These are phyloP conservation scores for Elaphurus davidianus DNA, from an alignment of 2,113 vertebrate species.

Conservation along the genomic window DNA sequence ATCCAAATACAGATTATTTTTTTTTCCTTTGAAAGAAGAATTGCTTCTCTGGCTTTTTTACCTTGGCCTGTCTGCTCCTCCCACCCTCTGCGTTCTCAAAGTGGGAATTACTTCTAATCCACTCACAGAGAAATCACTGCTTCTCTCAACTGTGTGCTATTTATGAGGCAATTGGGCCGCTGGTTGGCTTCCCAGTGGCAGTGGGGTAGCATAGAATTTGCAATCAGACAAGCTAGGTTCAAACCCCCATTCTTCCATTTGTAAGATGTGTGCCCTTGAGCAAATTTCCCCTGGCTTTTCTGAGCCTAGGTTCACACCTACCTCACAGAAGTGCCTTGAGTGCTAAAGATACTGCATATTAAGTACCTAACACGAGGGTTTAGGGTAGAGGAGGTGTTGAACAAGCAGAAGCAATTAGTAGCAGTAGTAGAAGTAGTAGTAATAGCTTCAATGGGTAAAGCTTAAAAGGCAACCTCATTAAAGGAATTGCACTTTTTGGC, in stretches of 20 bases:
- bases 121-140: conserved; percentile 34
- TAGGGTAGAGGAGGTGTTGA: neutral
- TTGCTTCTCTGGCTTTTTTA: conserved; percentile 51
- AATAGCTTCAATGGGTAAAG: neutral
- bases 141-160: neutral
- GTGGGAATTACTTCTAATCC: conserved; percentile 62
- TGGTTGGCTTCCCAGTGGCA: neutral
- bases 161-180: neutral
- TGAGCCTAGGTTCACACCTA: neutral
- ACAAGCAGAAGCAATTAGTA: neutral
- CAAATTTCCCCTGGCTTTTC: neutral
- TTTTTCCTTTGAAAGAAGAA: conserved; percentile 41
- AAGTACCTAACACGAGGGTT: neutral
- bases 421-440: neutral
- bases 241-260: neutral
- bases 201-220: neutral
- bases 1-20: conserved; percentile 71
- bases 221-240: neutral
- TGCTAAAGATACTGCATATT: neutral
- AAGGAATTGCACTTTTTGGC: neutral
- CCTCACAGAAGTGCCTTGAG: neutral
- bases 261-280: neutral
- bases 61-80: conserved; percentile 27
- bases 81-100: conserved; percentile 17
- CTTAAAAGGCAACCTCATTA: neutral